These are phyloP conservation scores for Misgurnus anguillicaudatus DNA, from an alignment of 2,113 vertebrate species.

Conservation along the genomic window DNA sequence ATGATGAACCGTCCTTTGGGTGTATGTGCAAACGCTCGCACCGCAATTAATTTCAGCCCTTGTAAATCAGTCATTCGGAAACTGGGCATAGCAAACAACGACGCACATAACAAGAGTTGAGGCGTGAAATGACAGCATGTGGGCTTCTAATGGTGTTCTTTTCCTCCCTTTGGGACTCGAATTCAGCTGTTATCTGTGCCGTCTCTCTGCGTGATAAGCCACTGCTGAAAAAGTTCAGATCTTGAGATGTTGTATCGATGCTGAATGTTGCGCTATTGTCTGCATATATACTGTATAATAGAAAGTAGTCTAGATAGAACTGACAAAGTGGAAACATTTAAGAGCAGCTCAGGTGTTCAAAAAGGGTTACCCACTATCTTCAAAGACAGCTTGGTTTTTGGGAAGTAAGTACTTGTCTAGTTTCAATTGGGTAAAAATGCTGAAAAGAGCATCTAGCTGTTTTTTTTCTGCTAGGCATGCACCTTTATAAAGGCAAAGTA, in stretches of 20 bases:
- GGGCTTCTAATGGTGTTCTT: constrained; percentile 46
- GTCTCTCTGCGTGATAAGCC: constrained; percentile 22
- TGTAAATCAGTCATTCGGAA: constrained; percentile 49
- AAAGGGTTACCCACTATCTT: background rate
- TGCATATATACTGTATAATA: constrained; percentile 6
- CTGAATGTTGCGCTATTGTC: background rate
- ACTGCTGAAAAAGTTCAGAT: constrained; percentile 23
- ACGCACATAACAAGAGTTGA: constrained; percentile 34
- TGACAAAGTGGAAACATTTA: background rate
- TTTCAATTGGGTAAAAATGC: background rate
- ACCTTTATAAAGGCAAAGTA: too few species aligned
- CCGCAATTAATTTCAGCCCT: constrained; percentile 48
- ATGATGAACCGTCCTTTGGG: constrained; percentile 42
- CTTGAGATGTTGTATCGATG: constrained; percentile 19
- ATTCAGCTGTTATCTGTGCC: constrained; percentile 31
- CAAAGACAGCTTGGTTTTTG: background rate
- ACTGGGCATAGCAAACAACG: constrained; percentile 45
- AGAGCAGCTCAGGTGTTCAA: background rate
- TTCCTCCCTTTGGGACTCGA: constrained; percentile 33
- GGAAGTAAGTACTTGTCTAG: too few species aligned
- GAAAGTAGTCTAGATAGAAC: background rate
- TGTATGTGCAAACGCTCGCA: constrained; percentile 20
- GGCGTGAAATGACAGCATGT: constrained; percentile 50
- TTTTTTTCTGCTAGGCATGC: background rate
- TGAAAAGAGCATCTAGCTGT: background rate